A percentile compares a stretch with the other conserved stretches of the same genome.
phyloP scores from a whole-genome alignment of 2,888 invertebrate species.

The Schizaphis graminum region DNA sequence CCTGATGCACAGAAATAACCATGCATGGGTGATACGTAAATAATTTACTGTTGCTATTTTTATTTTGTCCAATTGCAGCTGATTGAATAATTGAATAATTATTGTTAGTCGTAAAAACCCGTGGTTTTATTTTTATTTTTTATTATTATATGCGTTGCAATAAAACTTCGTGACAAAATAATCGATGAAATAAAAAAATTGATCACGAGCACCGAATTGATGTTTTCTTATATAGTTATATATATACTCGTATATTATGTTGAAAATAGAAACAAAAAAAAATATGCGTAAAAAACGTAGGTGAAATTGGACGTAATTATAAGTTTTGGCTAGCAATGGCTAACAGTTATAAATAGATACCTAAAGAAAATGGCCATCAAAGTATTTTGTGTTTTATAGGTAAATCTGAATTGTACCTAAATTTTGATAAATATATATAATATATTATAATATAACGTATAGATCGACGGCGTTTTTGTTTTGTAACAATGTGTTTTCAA shows the following conservation, averaged over 20 bases:
- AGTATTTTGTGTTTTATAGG: background rate
- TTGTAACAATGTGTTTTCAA: background rate
- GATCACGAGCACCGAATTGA: background rate
- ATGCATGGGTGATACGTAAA: background rate
- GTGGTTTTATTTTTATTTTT: background rate
- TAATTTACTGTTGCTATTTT: background rate
- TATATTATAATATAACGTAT: background rate
- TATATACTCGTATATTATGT: no score
- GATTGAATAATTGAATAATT: slow-evolving; percentile 8
- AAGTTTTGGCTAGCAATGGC: background rate
- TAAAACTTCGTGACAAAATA: background rate
- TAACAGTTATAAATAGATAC: background rate
- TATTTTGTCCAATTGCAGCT: background rate
- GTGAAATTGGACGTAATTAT: background rate
- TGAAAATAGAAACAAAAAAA: background rate
- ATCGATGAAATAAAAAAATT: background rate
- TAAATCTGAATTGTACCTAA: no score
- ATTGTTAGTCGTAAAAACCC: background rate
- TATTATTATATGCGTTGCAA: background rate
- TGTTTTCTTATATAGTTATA: background rate
- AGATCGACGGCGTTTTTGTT: background rate
- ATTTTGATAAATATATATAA: no score
- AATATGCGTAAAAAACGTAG: background rate
- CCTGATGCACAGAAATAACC: background rate
- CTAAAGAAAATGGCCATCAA: background rate